Percentiles rank a stretch among this genome's conserved stretches.
These are phyloP conservation scores for Boloria selene DNA, from an alignment of 2,888 invertebrate genomes.

Conservation along the genomic window DNA sequence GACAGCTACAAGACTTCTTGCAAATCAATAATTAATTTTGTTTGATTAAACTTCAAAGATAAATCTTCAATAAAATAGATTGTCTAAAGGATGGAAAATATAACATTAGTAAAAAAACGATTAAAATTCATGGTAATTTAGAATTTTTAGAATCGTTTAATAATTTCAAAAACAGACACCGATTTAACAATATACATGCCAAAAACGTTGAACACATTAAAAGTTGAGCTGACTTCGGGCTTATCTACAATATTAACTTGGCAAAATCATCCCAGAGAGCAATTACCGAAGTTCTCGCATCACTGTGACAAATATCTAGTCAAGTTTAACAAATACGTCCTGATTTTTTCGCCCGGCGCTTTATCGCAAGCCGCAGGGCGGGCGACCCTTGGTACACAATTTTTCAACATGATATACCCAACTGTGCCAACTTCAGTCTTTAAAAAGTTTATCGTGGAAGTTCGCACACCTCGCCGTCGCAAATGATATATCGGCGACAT, in stretches of 20 bases:
- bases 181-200: slow-evolving; percentile 5
- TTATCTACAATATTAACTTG: slow-evolving; percentile 36
- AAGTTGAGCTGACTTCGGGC: slow-evolving; percentile 17
- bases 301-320: slow-evolving; percentile 74
- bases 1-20: too few species aligned
- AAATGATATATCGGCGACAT: slow-evolving; percentile 76
- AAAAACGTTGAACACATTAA: slow-evolving; percentile 26
- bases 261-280: slow-evolving; percentile 52
- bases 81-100: too few species aligned
- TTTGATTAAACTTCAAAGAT: too few species aligned
- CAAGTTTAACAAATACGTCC: slow-evolving; percentile 73
- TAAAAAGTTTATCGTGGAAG: slow-evolving; percentile 80
- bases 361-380: slow-evolving; percentile 76
- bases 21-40: too few species aligned
- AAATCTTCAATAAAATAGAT: too few species aligned
- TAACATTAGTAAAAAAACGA: background rate
- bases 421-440: slow-evolving; percentile 73
- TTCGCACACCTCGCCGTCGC: slow-evolving; percentile 71
- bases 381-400: slow-evolving; percentile 73
- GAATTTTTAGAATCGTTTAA: background rate
- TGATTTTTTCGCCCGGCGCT: slow-evolving; percentile 64
- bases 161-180: background rate
- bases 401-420: slow-evolving; percentile 76
- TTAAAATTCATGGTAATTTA: background rate
- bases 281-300: slow-evolving; percentile 70